Conservation (phyloP, 2,888 invertebrate species). For the Trissoscelio sp. region DNA sequence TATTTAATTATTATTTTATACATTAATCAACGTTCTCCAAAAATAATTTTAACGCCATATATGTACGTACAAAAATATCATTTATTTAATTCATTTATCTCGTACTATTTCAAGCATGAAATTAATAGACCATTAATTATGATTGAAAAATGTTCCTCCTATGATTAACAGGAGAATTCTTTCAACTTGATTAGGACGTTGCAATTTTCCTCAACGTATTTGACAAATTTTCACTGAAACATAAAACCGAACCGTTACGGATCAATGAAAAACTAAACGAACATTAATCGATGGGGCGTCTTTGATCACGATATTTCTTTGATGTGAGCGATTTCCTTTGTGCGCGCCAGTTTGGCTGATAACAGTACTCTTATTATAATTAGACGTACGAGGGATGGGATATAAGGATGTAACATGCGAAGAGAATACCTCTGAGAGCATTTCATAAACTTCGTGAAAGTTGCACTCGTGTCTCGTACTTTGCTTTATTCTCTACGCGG, state of each 20-base stretch:
- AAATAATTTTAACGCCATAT: no score
- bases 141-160: no score
- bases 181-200: no score
- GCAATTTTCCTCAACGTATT: not conserved
- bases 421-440: not conserved
- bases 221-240: not conserved
- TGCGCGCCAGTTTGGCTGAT: not conserved
- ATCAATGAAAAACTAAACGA: not conserved
- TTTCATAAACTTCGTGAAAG: not conserved
- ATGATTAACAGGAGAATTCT: no score
- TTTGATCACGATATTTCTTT: not conserved
- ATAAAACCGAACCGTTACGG: not conserved
- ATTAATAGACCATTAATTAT: no score
- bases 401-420: not conserved
- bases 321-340: not conserved
- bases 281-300: not conserved
- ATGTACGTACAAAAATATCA: no score
- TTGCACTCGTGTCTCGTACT: not conserved
- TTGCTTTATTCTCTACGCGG: not conserved
- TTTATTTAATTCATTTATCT: no score
- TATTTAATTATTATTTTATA: no score
- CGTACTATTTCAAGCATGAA: no score
- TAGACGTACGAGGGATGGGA: not conserved
- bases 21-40: no score
- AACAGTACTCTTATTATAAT: not conserved